Evolutionary conservation across 2,113 vertebrate species (phyloP), one percentile per base, ranked within the genome.

Genomic region (Hydropotes inermis): DNA sequence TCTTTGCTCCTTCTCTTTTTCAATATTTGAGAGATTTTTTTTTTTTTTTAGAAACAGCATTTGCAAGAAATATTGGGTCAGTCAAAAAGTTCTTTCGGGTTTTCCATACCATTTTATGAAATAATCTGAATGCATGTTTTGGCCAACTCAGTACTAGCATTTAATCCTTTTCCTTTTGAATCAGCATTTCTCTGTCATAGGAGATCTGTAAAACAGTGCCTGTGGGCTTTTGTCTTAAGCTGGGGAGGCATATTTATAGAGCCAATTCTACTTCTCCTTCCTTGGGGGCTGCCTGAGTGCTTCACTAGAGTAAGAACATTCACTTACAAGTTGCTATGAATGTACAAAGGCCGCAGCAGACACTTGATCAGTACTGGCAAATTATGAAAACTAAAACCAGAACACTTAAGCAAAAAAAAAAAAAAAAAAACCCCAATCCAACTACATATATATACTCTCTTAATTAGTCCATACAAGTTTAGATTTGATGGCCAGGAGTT

Each of bases 1-100:
- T 94, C 47, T 79, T 97, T 25, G 45, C 57, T 93, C 94, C n/a
- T 28, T n/a, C 76, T 92, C 30, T 94, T 74, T 93, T 92, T 54
- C n/a, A 93, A 87, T 82, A 89, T 81, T 91, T 97, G 52, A 84
- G 16, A 60, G 7, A 45, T 43, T 39, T 39, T 70, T 19, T 61
- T 74, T 43, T 82, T 54, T 88, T 36, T 25, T 36, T 58, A 64
- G 61, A 89, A 91, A 28, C 2, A 83, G 39, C 36, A 94, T 54
- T 95, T 28, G 2, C 64, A 92, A 54, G 81, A 95, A 36, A 95
- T 17, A 76, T 4, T 76, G 23, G 11, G 36, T 43, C 27, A 12
- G 12, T 43, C 70, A 43, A 76, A 76, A 76, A 76, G 36, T 76
- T 76, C 70, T 76, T 43, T 39, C n/a, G 11, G 67, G 67, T 39